Evolutionary conservation across 2,888 invertebrate genomes (phyloP).

Genomic region (Auanema sp.): DNA sequence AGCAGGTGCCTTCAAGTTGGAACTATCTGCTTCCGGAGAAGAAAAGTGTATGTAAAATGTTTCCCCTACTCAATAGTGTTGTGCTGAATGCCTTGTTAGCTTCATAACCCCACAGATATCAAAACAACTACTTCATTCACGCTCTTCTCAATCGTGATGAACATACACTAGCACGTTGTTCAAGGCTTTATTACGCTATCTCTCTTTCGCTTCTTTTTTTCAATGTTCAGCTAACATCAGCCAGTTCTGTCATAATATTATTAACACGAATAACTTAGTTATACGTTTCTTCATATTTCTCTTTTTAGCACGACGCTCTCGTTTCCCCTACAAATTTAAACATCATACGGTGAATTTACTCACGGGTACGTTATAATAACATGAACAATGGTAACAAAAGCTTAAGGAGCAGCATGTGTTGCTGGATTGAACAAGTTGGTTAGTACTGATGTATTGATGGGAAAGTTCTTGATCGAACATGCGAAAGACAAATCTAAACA

Average conservation of each 20-base stretch:
- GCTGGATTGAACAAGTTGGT: conserved; percentile 77
- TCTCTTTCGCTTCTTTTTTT: background rate
- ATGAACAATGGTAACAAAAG: background rate
- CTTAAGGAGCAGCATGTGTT: conserved; percentile 26
- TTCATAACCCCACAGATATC: no score
- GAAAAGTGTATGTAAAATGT: no score
- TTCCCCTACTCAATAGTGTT: no score
- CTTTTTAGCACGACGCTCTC: conserved; percentile 52
- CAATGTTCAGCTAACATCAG: background rate
- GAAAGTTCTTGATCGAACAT: conserved; percentile 65
- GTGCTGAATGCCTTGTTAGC: no score
- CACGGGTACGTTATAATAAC: conserved; percentile 34
- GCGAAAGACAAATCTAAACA: conserved; percentile 31
- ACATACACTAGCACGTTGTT: no score
- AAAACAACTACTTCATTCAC: no score
- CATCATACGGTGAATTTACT: conserved; percentile 64
- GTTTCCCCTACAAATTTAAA: conserved; percentile 63
- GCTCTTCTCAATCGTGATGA: no score
- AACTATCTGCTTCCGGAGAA: no score
- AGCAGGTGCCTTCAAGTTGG: background rate
- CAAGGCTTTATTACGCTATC: no score
- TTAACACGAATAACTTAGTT: background rate
- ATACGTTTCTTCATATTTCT: background rate
- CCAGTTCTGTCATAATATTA: background rate
- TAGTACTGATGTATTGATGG: conserved; percentile 93